Percentiles rank a stretch among this genome's conserved stretches.
Evolutionary conservation across 2,113 vertebrate species (phyloP).

Genomic region (Lynx canadensis): DNA sequence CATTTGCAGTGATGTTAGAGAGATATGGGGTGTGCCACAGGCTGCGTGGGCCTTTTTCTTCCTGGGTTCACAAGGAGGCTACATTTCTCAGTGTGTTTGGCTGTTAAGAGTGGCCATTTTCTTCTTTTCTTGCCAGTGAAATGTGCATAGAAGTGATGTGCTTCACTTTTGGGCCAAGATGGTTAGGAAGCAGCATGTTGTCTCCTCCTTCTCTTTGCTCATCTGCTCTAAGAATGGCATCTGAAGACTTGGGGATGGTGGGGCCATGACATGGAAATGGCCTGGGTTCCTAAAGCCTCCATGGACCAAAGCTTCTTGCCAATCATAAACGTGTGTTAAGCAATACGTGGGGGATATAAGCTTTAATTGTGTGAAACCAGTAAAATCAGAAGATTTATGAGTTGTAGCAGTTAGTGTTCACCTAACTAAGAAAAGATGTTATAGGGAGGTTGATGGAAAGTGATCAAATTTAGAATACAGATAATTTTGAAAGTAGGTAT

Average conservation of each 20-base stretch:
- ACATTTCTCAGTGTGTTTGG: not conserved
- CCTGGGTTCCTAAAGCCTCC: not conserved
- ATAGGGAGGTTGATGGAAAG: not conserved
- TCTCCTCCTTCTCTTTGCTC: not conserved
- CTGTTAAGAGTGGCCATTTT: not conserved
- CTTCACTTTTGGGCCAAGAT: not conserved
- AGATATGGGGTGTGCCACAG: not conserved
- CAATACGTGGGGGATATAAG: not conserved
- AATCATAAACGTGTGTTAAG: not conserved
- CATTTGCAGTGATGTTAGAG: not conserved
- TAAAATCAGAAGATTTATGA: conserved; percentile 13
- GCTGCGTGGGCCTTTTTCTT: fast-evolving
- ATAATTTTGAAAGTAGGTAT: not conserved
- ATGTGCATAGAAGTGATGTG: not conserved
- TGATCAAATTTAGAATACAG: not conserved
- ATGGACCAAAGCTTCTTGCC: not conserved
- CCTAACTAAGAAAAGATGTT: not conserved
- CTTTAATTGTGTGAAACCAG: not conserved
- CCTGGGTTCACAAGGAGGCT: not conserved
- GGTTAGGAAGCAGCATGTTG: not conserved
- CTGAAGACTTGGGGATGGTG: not conserved
- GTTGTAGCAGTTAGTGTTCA: not conserved
- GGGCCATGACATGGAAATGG: not conserved
- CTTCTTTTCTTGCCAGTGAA: not conserved
- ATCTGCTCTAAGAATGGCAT: not conserved